Conservation (phyloP, 2,888 invertebrate genomes). For the Athalia circularis region DNA sequence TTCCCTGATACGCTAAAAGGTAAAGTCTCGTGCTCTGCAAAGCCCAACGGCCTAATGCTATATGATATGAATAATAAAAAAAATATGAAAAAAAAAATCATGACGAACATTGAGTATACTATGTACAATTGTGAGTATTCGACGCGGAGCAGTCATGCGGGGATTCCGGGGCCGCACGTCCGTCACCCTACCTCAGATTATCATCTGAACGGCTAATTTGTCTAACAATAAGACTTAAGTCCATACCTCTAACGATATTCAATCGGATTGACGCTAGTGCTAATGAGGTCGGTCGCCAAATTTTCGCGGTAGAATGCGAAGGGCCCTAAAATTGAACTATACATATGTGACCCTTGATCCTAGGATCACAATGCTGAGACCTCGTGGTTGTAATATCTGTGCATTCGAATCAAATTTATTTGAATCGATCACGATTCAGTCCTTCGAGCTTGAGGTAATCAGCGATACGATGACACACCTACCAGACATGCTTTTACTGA, state of each 20-base stretch:
- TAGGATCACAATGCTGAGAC: no score
- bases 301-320: no score
- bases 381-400: no score
- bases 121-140: constrained; percentile 45
- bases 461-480: no score
- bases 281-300: constrained; percentile 19
- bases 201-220: not conserved
- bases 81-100: constrained; percentile 12
- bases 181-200: not conserved
- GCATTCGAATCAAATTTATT: no score
- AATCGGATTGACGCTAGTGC: constrained; percentile 39
- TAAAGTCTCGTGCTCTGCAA: constrained; percentile 46
- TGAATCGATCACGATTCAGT: no score
- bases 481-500: no score
- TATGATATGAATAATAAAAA: constrained; percentile 13
- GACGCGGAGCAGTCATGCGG: constrained; percentile 9
- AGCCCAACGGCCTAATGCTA: constrained; percentile 37
- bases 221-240: constrained; percentile 33
- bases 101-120: constrained; percentile 24
- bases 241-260: constrained; percentile 35
- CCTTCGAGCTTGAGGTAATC: no score
- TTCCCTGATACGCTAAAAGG: constrained; percentile 48
- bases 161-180: constrained; percentile 11
- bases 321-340: no score
- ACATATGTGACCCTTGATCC: no score